Percentiles rank a stretch among this genome's conserved stretches.
phyloP scores from a whole-genome alignment of 2,113 vertebrate genomes.

The Cercocebus atys region DNA sequence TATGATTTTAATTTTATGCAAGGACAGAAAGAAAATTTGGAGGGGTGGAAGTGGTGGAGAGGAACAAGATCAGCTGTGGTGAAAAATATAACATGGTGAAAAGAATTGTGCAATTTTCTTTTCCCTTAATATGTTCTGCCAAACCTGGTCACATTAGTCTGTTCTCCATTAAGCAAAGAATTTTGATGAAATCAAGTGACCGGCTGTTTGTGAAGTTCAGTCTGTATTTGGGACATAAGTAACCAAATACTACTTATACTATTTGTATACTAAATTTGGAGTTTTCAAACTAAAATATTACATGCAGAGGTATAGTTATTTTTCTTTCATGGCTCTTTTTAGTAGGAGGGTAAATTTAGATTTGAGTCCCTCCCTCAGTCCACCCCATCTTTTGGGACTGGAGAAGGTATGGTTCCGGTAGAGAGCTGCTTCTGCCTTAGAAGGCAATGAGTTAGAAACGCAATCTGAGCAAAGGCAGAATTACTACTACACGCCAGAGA shows the following conservation, averaged over 20 bases:
- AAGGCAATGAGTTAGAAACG: not conserved
- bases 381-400: not conserved
- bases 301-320: not conserved
- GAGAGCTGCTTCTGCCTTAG: not conserved
- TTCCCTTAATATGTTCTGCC: constrained; percentile 26
- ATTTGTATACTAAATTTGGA: constrained; percentile 19
- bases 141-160: constrained; percentile 28
- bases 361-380: not conserved
- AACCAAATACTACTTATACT: not conserved
- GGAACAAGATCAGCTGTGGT: not conserved
- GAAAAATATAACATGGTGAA: constrained; percentile 3
- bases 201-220: constrained; percentile 12
- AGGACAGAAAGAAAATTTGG: constrained; percentile 44
- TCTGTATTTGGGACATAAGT: constrained; percentile 1
- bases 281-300: constrained; percentile 39
- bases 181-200: constrained; percentile 50
- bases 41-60: not conserved
- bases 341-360: not conserved
- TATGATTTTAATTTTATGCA: constrained; percentile 52
- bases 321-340: not conserved
- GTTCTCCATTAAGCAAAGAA: constrained; percentile 33
- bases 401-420: not conserved
- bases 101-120: constrained; percentile 6
- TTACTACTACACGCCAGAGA: not conserved
- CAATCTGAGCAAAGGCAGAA: not conserved